These are phyloP conservation scores for Lepus oiostolus DNA, from an alignment of 2,797 vertebrate genomes.

Conservation along the genomic window DNA sequence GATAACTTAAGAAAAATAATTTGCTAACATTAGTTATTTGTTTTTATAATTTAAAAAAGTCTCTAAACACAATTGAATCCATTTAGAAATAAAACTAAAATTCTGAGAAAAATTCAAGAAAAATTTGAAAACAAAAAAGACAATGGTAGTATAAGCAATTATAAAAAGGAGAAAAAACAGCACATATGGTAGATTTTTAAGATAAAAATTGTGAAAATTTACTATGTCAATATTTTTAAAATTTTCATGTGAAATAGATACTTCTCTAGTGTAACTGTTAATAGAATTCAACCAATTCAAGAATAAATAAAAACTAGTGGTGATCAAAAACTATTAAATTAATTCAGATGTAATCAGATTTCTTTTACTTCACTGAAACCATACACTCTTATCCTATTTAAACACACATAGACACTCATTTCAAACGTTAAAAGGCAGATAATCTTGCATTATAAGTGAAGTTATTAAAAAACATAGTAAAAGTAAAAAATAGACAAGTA, in stretches of 20 bases:
- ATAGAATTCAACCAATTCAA: not conserved
- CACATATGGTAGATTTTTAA: not conserved
- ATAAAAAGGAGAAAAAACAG: not conserved
- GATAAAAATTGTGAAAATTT: not conserved
- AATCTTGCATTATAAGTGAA: not conserved
- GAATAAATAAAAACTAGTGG: not conserved
- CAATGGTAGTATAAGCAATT: not conserved
- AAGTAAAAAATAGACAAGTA: not conserved
- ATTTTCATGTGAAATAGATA: not conserved
- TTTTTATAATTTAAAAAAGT: not conserved
- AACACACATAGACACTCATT: not conserved
- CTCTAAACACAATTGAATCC: not conserved
- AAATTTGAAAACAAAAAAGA: not conserved
- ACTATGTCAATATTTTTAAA: not conserved
- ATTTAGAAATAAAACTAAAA: not conserved
- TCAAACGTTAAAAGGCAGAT: not conserved
- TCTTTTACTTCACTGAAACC: not conserved
- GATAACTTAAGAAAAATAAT: not conserved
- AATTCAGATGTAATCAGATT: not conserved
- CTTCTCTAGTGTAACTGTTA: not conserved
- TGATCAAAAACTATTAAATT: not conserved
- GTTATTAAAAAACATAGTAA: not conserved
- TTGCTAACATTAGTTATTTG: not conserved
- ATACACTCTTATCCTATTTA: not conserved
- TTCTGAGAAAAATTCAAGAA: not conserved